These are phyloP conservation scores for Fissipunctia ypsillon DNA, from an alignment of 2,888 invertebrate genomes.

Conservation along the genomic window DNA sequence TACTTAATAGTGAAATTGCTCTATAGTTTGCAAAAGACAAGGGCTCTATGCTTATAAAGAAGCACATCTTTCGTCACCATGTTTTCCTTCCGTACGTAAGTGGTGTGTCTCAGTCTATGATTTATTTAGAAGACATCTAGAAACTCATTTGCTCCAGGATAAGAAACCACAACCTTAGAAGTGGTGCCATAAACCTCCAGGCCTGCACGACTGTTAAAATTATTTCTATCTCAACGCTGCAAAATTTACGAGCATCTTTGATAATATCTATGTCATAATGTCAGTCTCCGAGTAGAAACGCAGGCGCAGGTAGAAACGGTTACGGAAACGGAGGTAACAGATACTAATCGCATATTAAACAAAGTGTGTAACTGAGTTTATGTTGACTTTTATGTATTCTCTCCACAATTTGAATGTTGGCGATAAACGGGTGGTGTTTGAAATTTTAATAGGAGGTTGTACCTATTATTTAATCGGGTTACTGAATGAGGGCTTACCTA, in stretches of 20 bases:
- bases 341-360: slow-evolving; percentile 60
- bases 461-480: slow-evolving; percentile 21
- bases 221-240: slow-evolving; percentile 9
- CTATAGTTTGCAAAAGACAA: neutral
- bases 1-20: neutral
- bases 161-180: neutral
- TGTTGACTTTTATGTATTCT: slow-evolving; percentile 56
- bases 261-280: slow-evolving; percentile 53
- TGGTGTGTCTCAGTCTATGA: neutral
- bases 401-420: slow-evolving; percentile 42
- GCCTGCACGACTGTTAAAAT: slow-evolving; percentile 1
- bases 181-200: neutral
- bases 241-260: slow-evolving; percentile 11
- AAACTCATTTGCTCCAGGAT: neutral
- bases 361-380: slow-evolving; percentile 49
- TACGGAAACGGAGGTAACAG: slow-evolving; percentile 57
- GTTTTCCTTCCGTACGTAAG: neutral
- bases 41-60: neutral
- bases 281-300: slow-evolving; percentile 27
- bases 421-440: slow-evolving; percentile 32
- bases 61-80: neutral
- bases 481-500: neutral
- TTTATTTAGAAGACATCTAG: slow-evolving; percentile 9
- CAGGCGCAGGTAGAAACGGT: slow-evolving; percentile 47
- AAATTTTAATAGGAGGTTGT: slow-evolving; percentile 37